A percentile compares a stretch with the other conserved stretches of the same genome.
phyloP scores from a whole-genome alignment of 1,140 invertebrate species.

The Plodia interpunctella region DNA sequence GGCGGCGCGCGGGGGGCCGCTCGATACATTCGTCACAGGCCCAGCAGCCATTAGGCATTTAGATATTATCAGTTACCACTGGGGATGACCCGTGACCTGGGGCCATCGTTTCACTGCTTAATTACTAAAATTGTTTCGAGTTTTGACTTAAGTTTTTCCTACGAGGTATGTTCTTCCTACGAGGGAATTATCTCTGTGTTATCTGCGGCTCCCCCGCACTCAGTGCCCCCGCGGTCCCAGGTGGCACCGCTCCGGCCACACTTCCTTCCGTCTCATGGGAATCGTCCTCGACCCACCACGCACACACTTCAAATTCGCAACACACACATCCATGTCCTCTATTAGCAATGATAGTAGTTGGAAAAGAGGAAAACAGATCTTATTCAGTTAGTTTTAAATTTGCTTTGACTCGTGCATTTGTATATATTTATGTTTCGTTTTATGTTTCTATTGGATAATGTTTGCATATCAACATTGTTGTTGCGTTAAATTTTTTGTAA shows the following conservation, averaged over 20 bases:
- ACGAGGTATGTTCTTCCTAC: conserved; percentile 20
- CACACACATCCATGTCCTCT: conserved; percentile 9
- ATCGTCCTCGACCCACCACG: conserved; percentile 36
- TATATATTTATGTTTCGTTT: neutral
- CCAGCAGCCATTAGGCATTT: conserved; percentile 76
- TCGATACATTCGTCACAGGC: conserved; percentile 74
- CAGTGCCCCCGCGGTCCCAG: conserved; percentile 45
- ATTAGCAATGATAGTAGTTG: conserved; percentile 18
- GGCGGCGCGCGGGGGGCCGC: conserved; percentile 34
- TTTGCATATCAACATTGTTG: conserved; percentile 13
- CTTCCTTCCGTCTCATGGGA: conserved; percentile 57
- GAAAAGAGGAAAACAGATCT: conserved; percentile 14
- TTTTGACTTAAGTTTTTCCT: conserved; percentile 27
- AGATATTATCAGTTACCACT: conserved; percentile 71
- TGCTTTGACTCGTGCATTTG: neutral
- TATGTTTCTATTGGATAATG: conserved; percentile 15
- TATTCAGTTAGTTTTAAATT: conserved; percentile 9
- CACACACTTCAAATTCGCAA: conserved; percentile 31
- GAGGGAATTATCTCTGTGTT: conserved; percentile 30
- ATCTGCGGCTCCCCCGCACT: conserved; percentile 23
- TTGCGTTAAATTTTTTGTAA: neutral
- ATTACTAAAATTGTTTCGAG: conserved; percentile 69
- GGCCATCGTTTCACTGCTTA: conserved; percentile 60
- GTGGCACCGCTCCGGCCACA: conserved; percentile 58
- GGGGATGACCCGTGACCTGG: conserved; percentile 68